These are phyloP conservation scores for Nothocercus julius DNA, from an alignment of 2,113 vertebrate genomes.

Conservation along the genomic window DNA sequence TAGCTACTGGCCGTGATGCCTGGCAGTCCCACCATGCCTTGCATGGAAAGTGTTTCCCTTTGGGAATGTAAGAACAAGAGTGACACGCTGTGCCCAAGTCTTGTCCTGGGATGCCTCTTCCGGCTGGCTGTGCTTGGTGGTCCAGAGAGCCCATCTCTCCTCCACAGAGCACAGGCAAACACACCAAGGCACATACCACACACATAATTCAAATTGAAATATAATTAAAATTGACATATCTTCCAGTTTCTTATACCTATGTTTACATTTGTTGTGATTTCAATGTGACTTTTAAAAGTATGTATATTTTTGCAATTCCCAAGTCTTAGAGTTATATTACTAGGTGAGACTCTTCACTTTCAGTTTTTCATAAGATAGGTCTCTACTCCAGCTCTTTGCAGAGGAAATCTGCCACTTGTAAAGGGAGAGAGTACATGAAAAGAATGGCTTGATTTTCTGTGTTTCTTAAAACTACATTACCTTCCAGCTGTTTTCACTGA, in stretches of 20 bases:
- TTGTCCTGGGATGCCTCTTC: not conserved
- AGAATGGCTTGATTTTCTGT: not conserved
- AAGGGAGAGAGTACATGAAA: not conserved
- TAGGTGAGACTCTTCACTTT: not conserved
- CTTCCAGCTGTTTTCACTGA: not conserved
- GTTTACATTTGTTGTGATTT: not conserved
- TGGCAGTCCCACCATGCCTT: accelerated
- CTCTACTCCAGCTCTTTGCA: not conserved
- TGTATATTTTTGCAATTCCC: not conserved
- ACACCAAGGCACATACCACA: not conserved
- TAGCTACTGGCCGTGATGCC: not conserved
- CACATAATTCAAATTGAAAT: not conserved
- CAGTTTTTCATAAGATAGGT: not conserved
- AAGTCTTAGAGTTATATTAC: accelerated
- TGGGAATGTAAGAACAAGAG: accelerated
- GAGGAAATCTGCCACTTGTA: not conserved
- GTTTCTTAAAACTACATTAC: not conserved
- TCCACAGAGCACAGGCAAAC: not conserved
- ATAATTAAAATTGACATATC: not conserved
- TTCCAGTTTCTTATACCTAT: not conserved
- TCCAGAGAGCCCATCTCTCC: not conserved
- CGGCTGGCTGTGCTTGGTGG: not conserved
- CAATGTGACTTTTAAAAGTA: not conserved
- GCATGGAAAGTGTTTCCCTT: not conserved
- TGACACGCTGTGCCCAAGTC: not conserved